Evolutionary conservation across 2,113 vertebrate genomes (phyloP).

Genomic region (Notarius quadriscutis): DNA sequence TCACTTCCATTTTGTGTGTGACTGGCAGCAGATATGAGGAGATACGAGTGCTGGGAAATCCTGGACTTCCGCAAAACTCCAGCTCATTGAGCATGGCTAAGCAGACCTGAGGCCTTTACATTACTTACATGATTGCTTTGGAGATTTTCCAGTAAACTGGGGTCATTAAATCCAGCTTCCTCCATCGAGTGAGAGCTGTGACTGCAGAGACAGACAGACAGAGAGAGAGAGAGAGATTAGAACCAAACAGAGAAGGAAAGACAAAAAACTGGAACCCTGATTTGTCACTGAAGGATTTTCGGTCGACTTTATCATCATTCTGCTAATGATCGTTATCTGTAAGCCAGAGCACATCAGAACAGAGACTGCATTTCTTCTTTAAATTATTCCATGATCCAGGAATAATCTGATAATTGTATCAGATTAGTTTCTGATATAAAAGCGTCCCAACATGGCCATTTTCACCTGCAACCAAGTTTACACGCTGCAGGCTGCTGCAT

Average conservation of each 20-base stretch:
- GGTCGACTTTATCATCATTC: background rate
- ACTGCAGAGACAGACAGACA: constrained; percentile 68
- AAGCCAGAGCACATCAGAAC: background rate
- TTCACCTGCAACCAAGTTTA: constrained; percentile 9
- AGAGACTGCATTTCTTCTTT: background rate
- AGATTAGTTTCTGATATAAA: background rate
- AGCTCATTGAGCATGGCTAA: constrained; percentile 38
- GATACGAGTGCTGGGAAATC: background rate
- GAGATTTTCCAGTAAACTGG: constrained; percentile 92
- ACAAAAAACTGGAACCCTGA: background rate
- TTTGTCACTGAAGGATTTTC: no score
- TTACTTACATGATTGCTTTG: constrained; percentile 95
- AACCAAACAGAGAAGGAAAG: background rate
- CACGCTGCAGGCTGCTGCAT: constrained; percentile 32
- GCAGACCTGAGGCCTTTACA: constrained; percentile 40
- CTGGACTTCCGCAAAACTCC: constrained; percentile 20
- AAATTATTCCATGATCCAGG: background rate
- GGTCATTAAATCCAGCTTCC: constrained; percentile 86
- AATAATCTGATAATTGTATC: background rate
- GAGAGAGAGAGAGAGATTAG: constrained; percentile 29
- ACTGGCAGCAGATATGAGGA: background rate
- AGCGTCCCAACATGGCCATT: background rate
- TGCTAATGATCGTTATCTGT: background rate
- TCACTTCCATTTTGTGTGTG: background rate
- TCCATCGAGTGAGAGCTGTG: constrained; percentile 82